Evolutionary conservation across 1,140 invertebrate species (phyloP).

Genomic region (Drosophila kurseongensis): DNA sequence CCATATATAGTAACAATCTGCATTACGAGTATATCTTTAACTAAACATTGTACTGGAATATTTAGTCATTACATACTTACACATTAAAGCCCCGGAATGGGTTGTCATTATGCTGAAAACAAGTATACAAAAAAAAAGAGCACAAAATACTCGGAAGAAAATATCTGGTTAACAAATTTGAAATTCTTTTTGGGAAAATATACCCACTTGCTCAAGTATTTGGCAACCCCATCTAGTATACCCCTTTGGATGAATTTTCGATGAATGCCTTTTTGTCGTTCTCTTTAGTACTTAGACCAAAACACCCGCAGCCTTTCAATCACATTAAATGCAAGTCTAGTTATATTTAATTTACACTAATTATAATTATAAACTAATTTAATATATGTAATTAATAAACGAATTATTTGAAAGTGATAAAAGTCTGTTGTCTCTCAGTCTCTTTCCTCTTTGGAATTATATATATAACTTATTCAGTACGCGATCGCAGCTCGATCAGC

Average conservation of each 20-base stretch:
- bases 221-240: constrained; percentile 5
- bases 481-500: constrained; percentile 84
- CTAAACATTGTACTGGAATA: constrained; percentile 38
- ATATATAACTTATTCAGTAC: constrained; percentile 31
- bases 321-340: constrained; percentile 64
- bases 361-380: constrained; percentile 68
- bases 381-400: constrained; percentile 47
- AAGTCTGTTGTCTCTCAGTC: constrained; percentile 13
- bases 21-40: constrained; percentile 39
- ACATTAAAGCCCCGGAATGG: constrained; percentile 1
- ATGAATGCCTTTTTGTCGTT: constrained; percentile 38
- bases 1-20: constrained; percentile 49
- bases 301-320: constrained; percentile 77
- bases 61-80: constrained; percentile 48
- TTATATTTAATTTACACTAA: constrained; percentile 79
- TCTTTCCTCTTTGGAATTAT: constrained; percentile 3
- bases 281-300: constrained; percentile 74
- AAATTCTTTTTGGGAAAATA: constrained; percentile 8
- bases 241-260: constrained; percentile 33
- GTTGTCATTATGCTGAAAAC: constrained; percentile 2
- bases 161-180: constrained; percentile 16
- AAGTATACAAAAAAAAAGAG: constrained; percentile 17
- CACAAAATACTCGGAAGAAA: constrained; percentile 37
- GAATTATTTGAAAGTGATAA: constrained; percentile 59
- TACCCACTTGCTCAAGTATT: constrained; percentile 30